Evolutionary conservation across 2,888 invertebrate species (phyloP), one percentile per base, ranked within the genome.

Genomic region (Cheilosia impressa): DNA sequence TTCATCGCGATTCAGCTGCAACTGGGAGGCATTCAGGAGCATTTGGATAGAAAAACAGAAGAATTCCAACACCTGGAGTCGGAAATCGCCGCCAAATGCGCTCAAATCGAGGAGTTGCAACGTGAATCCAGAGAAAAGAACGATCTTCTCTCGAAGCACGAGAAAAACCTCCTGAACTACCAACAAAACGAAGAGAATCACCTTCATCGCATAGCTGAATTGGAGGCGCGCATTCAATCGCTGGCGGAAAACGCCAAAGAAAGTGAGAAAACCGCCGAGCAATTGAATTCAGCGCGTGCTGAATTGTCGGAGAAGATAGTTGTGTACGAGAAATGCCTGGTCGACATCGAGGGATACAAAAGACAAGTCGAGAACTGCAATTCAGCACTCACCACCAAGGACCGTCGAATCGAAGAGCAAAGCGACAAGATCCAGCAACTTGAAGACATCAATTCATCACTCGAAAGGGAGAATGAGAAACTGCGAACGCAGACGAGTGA

Each of bases 321-420:
- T 9, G 90, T 90, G 7, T 93, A 93, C 81, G 89, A 92, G 13
- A 92, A 91, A 53, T 90, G 89, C 45, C 90, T 91, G n/a, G 90
- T 90, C 52, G 90, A 90, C 43, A 90, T 91, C 31, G 90, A 93
- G 19, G 92, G 92, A 34, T 90, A 92, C 41, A 93, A 93, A 68
- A 93, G 93, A 77, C 95, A 95, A 89, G 91, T 95, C 2, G 92
- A 93, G 22, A 93, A 93, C 77, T 90, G 95, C 45, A 94, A 94
- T 88, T 93, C 94, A 15, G 93, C 93, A 41, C 88, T 96, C 0
- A 93, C 92, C 78, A 94, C 94, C 58, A 94, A 94, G 88, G 95
- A 95, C 47, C 89, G 93, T 92, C 90, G 93, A 91, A 87, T 93
- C 91, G 24, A 89, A 90, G 88, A 90, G 17, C 75, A 91, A 10